Conservation (phyloP, 2,797 vertebrate genomes). For the Darevskia nairensis region DNA sequence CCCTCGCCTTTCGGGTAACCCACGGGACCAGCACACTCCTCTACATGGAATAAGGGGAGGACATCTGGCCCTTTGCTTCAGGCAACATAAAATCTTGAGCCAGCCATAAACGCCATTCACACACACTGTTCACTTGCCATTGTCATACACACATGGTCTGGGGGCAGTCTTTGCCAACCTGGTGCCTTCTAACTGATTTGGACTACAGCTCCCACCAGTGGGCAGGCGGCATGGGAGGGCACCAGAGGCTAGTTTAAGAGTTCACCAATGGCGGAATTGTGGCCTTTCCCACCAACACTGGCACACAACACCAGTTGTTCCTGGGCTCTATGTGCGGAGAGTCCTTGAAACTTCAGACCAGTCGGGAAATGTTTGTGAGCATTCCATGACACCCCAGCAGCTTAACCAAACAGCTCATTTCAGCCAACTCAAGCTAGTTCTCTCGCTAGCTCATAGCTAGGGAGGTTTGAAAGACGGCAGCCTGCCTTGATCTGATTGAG, state of each 20-base stretch:
- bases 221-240: no score
- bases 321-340: neutral
- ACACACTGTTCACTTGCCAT: no score
- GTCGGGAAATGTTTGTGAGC: slow-evolving; percentile 18
- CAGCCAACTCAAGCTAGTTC: neutral
- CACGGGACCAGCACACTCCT: no score
- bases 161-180: no score
- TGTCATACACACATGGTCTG: no score
- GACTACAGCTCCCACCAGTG: no score
- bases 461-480: neutral
- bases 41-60: no score
- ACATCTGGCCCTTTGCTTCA: no score
- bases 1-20: no score
- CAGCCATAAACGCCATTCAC: no score
- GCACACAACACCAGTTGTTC: accelerated
- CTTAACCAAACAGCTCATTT: neutral
- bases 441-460: neutral
- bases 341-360: slow-evolving; percentile 14
- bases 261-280: neutral
- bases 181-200: no score
- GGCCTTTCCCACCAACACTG: neutral
- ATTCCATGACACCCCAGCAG: neutral
- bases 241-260: neutral
- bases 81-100: no score
- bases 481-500: neutral